A percentile compares a stretch with the other conserved stretches of the same genome.
Conservation (phyloP, 2,113 vertebrate genomes). For the Lepus timidus region DNA sequence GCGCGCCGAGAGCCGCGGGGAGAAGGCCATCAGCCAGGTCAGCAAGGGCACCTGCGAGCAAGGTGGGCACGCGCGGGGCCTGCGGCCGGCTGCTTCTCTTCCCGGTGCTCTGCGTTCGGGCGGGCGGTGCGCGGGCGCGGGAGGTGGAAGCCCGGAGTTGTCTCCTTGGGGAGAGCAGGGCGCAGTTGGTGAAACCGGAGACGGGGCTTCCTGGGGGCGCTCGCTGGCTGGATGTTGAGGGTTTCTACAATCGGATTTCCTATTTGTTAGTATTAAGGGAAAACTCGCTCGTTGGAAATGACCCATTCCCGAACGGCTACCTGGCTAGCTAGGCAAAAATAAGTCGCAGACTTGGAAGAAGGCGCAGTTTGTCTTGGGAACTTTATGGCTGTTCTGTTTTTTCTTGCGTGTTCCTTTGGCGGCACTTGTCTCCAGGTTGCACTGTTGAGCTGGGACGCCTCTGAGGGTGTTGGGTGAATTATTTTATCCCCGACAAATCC, state of each 20-base stretch:
- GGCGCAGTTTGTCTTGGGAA: background rate
- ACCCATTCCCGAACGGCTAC: background rate
- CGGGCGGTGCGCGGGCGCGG: background rate
- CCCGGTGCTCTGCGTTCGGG: too few species aligned
- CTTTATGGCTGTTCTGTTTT: background rate
- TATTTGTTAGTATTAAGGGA: constrained; percentile 26
- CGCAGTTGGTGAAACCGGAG: too few species aligned
- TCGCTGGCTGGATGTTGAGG: background rate
- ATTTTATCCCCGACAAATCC: constrained; percentile 61
- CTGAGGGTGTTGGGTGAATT: constrained; percentile 49
- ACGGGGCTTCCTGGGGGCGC: background rate
- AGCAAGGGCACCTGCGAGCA: constrained; percentile 94
- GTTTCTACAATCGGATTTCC: background rate
- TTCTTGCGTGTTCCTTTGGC: background rate
- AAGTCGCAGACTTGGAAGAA: constrained; percentile 13
- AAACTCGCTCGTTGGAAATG: background rate
- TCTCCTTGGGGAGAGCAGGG: background rate
- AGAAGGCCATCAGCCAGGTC: constrained; percentile 87
- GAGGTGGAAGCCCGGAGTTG: background rate
- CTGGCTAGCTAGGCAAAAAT: background rate
- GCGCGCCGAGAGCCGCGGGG: constrained; percentile 85
- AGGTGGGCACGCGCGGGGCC: constrained; percentile 87
- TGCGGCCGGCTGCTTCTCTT: too few species aligned
- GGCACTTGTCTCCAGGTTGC: constrained; percentile 10
- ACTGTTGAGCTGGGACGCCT: constrained; percentile 33